A percentile compares a stretch with the other conserved stretches of the same genome.
phyloP scores from a whole-genome alignment of 2,888 invertebrate species.

The Drosophila austrosaltans region DNA sequence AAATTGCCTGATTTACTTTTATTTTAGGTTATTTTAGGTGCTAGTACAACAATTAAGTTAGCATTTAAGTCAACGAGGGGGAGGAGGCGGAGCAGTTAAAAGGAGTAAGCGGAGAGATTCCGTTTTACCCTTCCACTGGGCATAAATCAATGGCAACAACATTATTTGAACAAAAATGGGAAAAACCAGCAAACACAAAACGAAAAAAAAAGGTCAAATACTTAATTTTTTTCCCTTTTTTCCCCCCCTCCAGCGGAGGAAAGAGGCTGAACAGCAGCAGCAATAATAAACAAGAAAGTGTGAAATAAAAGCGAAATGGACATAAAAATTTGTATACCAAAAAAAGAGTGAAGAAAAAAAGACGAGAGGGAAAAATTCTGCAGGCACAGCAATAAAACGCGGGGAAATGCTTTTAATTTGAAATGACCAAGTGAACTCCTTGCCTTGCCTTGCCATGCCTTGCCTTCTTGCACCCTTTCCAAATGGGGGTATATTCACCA shows the following conservation, averaged over 20 bases:
- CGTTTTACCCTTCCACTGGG: constrained; percentile 26
- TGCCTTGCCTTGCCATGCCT: background rate
- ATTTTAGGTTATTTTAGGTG: constrained; percentile 51
- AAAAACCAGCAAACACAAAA: constrained; percentile 24
- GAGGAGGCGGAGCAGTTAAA: background rate
- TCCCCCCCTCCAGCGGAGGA: constrained; percentile 28
- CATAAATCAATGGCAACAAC: constrained; percentile 80
- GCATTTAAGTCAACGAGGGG: constrained; percentile 60
- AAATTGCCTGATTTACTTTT: constrained; percentile 54
- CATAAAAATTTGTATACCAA: constrained; percentile 72
- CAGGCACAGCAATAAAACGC: constrained; percentile 75
- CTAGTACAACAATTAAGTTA: constrained; percentile 72
- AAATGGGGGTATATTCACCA: background rate
- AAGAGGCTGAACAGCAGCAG: constrained; percentile 44
- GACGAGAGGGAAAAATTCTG: constrained; percentile 45
- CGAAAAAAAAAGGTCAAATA: constrained; percentile 69
- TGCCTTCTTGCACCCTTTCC: constrained; percentile 19
- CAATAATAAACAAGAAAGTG: constrained; percentile 78
- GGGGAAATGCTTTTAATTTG: constrained; percentile 76
- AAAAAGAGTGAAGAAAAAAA: constrained; percentile 16
- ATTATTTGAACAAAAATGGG: constrained; percentile 57
- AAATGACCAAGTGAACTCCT: constrained; percentile 50
- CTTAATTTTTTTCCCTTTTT: constrained; percentile 62
- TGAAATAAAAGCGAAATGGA: constrained; percentile 75
- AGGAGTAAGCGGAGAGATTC: constrained; percentile 33